phyloP scores from a whole-genome alignment of 2,888 invertebrate species.

The Aelia acuminata region DNA sequence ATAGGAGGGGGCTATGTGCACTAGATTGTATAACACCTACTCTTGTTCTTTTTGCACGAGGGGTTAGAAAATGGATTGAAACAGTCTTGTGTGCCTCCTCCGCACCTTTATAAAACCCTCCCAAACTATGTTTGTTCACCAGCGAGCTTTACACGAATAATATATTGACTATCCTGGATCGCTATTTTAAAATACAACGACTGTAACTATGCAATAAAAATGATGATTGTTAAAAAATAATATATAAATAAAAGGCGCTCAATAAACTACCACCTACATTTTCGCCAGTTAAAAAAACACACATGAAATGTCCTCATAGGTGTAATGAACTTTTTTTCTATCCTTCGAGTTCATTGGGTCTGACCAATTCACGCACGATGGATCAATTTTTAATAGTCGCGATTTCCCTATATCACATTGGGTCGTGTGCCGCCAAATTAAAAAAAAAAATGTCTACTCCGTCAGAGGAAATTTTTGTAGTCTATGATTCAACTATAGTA shows the following conservation, averaged over 20 bases:
- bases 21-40: constrained; percentile 37
- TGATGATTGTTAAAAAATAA: too few species aligned
- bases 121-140: not conserved
- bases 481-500: too few species aligned
- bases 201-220: not conserved
- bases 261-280: too few species aligned
- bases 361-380: not conserved
- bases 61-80: constrained; percentile 34
- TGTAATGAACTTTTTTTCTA: too few species aligned
- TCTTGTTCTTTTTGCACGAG: not conserved
- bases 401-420: not conserved
- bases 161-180: not conserved
- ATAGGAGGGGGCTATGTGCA: constrained; percentile 36
- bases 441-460: too few species aligned
- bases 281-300: too few species aligned
- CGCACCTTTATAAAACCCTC: not conserved
- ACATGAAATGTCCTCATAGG: too few species aligned
- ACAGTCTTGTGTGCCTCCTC: not conserved
- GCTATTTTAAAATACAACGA: not conserved
- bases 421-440: too few species aligned
- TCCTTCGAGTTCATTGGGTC: not conserved
- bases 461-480: too few species aligned
- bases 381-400: not conserved
- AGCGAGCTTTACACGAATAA: not conserved
- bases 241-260: too few species aligned